Conservation (phyloP, 2,797 vertebrate genomes). For the Anas georgica region DNA sequence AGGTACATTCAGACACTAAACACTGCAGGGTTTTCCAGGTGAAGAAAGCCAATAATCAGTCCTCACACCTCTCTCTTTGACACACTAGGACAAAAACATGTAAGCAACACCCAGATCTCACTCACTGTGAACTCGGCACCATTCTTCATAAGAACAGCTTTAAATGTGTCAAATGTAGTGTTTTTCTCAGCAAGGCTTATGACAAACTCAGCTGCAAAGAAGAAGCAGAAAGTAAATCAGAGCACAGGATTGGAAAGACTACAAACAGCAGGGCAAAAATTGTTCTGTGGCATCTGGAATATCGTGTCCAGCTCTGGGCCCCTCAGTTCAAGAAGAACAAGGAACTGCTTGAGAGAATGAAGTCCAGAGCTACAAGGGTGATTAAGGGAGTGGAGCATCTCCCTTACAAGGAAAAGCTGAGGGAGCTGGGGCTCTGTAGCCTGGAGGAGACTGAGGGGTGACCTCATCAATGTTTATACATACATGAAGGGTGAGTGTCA, state of each 20-base stretch:
- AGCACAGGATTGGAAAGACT: not conserved
- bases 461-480: no score
- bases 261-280: no score
- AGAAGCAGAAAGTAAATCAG: accelerated
- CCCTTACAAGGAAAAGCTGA: no score
- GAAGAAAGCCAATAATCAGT: not conserved
- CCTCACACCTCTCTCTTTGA: not conserved
- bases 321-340: no score
- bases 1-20: not conserved
- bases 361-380: no score
- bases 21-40: accelerated
- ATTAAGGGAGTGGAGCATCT: no score
- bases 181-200: slow-evolving; percentile 93
- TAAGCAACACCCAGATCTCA: not conserved
- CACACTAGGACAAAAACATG: accelerated
- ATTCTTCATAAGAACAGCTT: slow-evolving; percentile 88
- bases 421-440: no score
- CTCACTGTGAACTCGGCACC: slow-evolving; percentile 97
- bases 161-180: slow-evolving; percentile 89
- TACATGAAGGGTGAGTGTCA: no score
- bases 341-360: no score
- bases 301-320: no score
- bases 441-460: no score
- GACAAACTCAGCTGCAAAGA: slow-evolving; percentile 90
- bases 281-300: not conserved